phyloP scores from a whole-genome alignment of 2,797 vertebrate genomes.

The Neosilurus mollespiculum region DNA sequence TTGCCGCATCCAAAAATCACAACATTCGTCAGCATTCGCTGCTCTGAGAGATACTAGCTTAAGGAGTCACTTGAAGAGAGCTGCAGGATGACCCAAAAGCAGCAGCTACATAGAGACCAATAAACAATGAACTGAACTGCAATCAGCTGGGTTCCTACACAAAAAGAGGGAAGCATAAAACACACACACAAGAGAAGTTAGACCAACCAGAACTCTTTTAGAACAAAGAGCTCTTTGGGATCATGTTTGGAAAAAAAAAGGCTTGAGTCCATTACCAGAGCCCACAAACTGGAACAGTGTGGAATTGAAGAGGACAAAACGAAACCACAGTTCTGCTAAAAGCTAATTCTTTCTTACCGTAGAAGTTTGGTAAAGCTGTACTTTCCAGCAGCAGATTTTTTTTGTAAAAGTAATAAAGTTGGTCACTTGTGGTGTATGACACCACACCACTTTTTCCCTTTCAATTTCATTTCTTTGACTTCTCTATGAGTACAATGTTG shows the following conservation, averaged over 20 bases:
- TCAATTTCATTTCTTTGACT: too few relatives aligned
- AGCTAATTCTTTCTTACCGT: neutral
- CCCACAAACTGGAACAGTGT: neutral
- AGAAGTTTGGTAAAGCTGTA: neutral
- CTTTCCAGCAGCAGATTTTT: neutral
- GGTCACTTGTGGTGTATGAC: neutral
- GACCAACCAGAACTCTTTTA: neutral
- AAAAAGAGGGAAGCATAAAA: neutral
- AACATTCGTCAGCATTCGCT: too few relatives aligned
- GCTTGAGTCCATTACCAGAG: neutral
- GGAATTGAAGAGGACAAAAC: neutral
- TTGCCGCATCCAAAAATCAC: too few relatives aligned
- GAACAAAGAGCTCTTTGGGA: neutral
- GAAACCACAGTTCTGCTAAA: neutral
- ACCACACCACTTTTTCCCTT: too few relatives aligned
- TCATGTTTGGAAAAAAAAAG: neutral
- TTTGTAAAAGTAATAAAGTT: neutral
- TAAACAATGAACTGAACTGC: neutral
- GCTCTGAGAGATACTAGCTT: too few relatives aligned
- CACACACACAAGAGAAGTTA: neutral
- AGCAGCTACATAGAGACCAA: neutral
- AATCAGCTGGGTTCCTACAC: neutral
- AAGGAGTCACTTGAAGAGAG: neutral
- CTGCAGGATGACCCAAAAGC: neutral
- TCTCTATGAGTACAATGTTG: too few relatives aligned